A percentile compares a stretch with the other conserved stretches of the same genome.
phyloP scores from a whole-genome alignment of 2,113 vertebrate genomes.

The Bos indicus region DNA sequence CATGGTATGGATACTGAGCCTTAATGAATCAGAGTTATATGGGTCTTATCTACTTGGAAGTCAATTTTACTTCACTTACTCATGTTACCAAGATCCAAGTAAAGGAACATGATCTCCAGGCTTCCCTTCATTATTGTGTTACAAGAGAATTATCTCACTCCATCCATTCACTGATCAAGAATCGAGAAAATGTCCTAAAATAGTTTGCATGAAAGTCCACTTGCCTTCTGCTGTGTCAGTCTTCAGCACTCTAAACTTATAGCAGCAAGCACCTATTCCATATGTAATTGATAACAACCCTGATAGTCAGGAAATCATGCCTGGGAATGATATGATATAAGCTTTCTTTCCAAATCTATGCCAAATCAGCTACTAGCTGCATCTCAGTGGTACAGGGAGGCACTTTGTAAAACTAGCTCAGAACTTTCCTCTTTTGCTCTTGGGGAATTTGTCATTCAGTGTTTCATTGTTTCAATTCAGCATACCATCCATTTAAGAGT shows the following conservation, averaged over 20 bases:
- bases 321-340: neutral
- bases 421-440: neutral
- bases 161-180: neutral
- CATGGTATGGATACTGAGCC: neutral
- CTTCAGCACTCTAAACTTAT: neutral
- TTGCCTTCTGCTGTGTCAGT: neutral
- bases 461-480: constrained; percentile 16
- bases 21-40: neutral
- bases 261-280: neutral
- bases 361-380: neutral
- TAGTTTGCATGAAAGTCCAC: neutral
- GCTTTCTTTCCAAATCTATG: neutral
- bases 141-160: neutral
- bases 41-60: neutral
- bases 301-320: neutral
- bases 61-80: neutral
- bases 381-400: neutral
- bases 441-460: neutral
- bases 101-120: neutral
- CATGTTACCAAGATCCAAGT: neutral
- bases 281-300: neutral
- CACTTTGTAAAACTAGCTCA: neutral
- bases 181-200: neutral
- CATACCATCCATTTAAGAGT: neutral
- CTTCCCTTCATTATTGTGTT: neutral